These are phyloP conservation scores for Polyboroides typus DNA, from an alignment of 2,797 vertebrate genomes.

Conservation along the genomic window DNA sequence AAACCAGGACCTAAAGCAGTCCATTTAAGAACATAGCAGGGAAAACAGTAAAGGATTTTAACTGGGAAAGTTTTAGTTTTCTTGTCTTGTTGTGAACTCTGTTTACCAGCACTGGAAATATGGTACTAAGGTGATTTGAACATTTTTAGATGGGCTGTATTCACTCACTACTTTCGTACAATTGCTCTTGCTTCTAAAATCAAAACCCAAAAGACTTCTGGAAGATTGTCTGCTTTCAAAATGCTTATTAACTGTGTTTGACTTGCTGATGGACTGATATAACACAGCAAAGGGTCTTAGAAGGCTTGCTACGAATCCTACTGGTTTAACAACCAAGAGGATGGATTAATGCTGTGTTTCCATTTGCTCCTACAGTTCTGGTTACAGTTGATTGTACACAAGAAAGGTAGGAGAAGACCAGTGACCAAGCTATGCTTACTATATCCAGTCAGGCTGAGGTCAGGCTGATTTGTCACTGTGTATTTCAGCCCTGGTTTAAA, in stretches of 20 bases:
- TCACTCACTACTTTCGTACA: neutral
- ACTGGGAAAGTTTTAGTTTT: neutral
- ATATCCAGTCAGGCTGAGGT: neutral
- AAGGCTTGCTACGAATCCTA: neutral
- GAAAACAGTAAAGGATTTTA: neutral
- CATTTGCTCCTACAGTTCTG: neutral
- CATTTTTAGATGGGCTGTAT: neutral
- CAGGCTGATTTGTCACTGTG: neutral
- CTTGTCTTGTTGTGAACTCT: neutral
- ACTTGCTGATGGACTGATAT: neutral
- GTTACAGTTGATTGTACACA: neutral
- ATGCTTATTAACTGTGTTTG: neutral
- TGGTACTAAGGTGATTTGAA: neutral
- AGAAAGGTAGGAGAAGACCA: neutral
- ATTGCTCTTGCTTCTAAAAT: neutral
- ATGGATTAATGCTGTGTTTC: neutral
- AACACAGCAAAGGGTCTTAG: neutral
- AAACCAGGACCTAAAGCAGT: neutral
- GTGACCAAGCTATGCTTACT: neutral
- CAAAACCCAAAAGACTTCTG: neutral
- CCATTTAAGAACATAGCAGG: neutral
- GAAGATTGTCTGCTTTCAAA: neutral
- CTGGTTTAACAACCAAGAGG: neutral
- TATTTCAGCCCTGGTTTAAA: constrained; percentile 23
- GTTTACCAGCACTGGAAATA: neutral